Percentiles rank a stretch among this genome's conserved stretches.
These are phyloP conservation scores for Pelosia muscerda DNA, from an alignment of 2,888 invertebrate species.

Conservation along the genomic window DNA sequence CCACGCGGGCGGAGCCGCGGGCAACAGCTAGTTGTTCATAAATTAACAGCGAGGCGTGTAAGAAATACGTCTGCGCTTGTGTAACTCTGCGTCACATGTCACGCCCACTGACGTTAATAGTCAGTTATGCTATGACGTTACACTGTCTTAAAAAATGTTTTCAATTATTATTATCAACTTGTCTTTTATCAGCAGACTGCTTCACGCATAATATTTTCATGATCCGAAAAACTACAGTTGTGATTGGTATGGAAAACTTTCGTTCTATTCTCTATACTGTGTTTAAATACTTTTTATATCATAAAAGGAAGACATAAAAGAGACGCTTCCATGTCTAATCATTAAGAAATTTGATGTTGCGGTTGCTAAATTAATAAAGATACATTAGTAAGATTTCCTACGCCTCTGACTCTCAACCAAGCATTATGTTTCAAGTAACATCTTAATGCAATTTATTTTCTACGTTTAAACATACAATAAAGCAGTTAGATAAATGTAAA, in stretches of 20 bases:
- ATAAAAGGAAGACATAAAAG: not conserved
- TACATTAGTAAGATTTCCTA: slow-evolving; percentile 17
- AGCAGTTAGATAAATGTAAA: slow-evolving; percentile 33
- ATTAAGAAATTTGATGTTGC: slow-evolving; percentile 6
- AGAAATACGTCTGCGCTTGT: slow-evolving; percentile 40
- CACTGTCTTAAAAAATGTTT: slow-evolving; percentile 29
- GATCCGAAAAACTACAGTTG: too few relatives aligned
- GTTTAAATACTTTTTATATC: too few relatives aligned
- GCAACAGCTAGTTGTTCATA: not conserved
- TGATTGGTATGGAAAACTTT: too few relatives aligned
- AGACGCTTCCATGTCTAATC: slow-evolving; percentile 10
- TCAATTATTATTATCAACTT: not conserved
- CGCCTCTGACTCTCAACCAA: slow-evolving; percentile 19
- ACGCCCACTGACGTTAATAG: slow-evolving; percentile 54
- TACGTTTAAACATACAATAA: slow-evolving; percentile 44
- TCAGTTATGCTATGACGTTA: slow-evolving; percentile 29
- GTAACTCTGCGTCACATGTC: slow-evolving; percentile 54
- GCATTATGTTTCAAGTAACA: slow-evolving; percentile 22
- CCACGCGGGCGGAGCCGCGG: too few relatives aligned
- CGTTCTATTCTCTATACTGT: not conserved
- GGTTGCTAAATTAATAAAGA: slow-evolving; percentile 4
- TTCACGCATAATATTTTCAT: not conserved
- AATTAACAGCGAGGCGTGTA: not conserved
- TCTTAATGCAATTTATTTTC: slow-evolving; percentile 33
- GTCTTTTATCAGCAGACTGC: not conserved